Conservation (phyloP, 2,797 vertebrate genomes). For the Phrynocephalus vlangalii region DNA sequence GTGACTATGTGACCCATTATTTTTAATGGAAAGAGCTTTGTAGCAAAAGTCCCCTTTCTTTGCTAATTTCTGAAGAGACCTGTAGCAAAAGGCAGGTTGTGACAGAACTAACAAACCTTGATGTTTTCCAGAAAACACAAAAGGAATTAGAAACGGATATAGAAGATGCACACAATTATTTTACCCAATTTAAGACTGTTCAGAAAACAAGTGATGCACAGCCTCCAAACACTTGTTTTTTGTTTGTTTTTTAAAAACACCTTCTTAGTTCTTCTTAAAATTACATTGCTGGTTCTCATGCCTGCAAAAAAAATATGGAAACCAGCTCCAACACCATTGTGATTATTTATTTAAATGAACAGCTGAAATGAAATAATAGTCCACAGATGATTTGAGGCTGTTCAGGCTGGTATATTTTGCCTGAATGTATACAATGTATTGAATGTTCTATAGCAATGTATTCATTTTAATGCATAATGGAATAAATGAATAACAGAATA, state of each 20-base stretch:
- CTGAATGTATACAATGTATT: not conserved
- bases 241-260: too few relatives aligned
- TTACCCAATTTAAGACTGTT: not conserved
- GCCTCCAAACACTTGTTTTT: not conserved
- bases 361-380: not conserved
- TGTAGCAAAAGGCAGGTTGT: not conserved
- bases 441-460: not conserved
- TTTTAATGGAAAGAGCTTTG: not conserved
- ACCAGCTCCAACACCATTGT: not conserved
- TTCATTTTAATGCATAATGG: not conserved
- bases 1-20: not conserved
- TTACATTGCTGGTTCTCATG: not conserved
- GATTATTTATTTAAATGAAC: not conserved
- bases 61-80: not conserved
- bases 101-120: not conserved
- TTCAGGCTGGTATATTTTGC: not conserved
- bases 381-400: not conserved
- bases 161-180: not conserved
- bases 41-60: not conserved
- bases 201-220: not conserved
- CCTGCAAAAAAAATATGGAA: not conserved
- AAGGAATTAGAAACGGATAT: not conserved
- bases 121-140: not conserved
- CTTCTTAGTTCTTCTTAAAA: too few relatives aligned
- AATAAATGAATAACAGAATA: not conserved